Conservation (phyloP, 2,113 vertebrate genomes). For the Addax nasomaculatus region DNA sequence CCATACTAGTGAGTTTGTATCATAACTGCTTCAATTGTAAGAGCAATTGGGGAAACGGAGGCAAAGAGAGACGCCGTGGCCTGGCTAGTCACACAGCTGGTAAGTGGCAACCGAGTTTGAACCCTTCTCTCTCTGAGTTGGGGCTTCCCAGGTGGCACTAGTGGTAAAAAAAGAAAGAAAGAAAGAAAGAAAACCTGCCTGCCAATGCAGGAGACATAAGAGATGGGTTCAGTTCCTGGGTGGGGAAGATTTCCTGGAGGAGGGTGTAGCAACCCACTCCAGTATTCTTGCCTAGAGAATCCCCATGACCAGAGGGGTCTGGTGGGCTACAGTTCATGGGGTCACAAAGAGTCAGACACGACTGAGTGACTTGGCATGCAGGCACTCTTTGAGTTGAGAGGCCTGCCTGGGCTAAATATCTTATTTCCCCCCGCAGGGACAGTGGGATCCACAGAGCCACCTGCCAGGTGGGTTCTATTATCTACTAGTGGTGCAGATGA, state of each 20-base stretch:
- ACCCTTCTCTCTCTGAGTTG: background rate
- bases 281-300: background rate
- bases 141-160: background rate
- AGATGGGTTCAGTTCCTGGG: background rate
- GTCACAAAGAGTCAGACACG: background rate
- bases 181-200: background rate
- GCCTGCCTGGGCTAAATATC: no score
- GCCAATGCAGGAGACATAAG: background rate
- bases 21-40: background rate
- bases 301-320: background rate
- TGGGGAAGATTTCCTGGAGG: background rate
- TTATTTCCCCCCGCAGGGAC: fast-evolving
- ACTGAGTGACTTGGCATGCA: background rate
- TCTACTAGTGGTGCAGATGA: background rate
- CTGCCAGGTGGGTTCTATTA: no score
- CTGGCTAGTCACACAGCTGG: background rate
- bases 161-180: background rate
- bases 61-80: background rate
- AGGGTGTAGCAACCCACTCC: background rate
- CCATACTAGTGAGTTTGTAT: no score
- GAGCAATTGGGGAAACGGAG: background rate
- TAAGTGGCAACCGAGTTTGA: background rate
- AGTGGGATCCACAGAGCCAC: background rate
- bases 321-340: background rate
- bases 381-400: background rate